Base-by-base conservation (phyloP, 2,797 vertebrate genomes). In the Artibeus jamaicensis region DNA sequence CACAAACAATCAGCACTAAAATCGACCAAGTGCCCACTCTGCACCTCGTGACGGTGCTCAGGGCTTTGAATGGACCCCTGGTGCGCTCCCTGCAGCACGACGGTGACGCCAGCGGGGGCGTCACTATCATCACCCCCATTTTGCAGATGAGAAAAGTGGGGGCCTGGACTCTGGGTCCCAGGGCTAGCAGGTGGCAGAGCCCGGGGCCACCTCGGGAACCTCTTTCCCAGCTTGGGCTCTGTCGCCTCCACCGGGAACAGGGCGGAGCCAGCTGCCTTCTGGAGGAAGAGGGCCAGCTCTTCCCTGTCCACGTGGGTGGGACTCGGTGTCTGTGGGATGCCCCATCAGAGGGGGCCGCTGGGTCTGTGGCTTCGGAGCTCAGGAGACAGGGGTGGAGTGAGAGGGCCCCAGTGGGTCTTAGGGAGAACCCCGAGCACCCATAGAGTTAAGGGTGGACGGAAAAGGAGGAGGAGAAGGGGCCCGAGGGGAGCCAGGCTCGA, bases 91-190 rank as follows among this genome's bases (percentile, higher is more conserved):
- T 34, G 50, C 9, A n/a, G 53, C 19, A 42, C 39, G 7, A 42
- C 39, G 89, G 29, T 18, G 24, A n/a, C 68, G 15, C 48, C 62
- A 65, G 7, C 29, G 77, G 55, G 59, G 59, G 21, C 4, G 29
- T 77, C 53, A 15, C 10, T 70, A n/a, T 67, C 53, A 14, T 74
- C 39, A 32, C 14, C 29, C 22, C 62, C 57, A 53, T 78, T 82
- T 73, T 89, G 9, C 21, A 65, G 81, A 76, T 57, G 44, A 93
- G 89, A 68, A 90, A 50, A 79, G 78, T 48, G 82, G 67, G 79
- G 87, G 57, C 84, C 70, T 70, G 44, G 48, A 59, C 12, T 16
- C n/a, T 73, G 1, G 19, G 37, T 77, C 15, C 46, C 2, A 3
- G 11, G 11, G 12, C n/a, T 24, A 46, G 21, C 32, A 9, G 85